phyloP scores from a whole-genome alignment of 2,888 invertebrate species.

The Glaucopsyche alexis region DNA sequence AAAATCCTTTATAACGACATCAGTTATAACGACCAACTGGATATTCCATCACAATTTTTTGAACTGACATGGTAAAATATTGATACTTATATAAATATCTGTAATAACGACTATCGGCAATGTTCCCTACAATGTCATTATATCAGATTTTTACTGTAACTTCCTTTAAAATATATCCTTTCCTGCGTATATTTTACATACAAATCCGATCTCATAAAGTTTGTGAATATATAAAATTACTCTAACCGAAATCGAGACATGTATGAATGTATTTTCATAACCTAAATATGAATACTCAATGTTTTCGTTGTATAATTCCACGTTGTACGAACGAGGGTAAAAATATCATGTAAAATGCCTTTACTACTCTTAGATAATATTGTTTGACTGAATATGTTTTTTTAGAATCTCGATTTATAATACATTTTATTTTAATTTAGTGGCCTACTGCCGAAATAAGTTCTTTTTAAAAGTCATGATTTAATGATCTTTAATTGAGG shows the following conservation, averaged over 20 bases:
- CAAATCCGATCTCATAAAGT: background rate
- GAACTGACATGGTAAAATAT: too few species aligned
- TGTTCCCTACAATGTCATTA: too few species aligned
- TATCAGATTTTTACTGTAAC: too few species aligned
- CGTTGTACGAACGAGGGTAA: background rate
- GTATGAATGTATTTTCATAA: conserved; percentile 17
- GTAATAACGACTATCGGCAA: too few species aligned
- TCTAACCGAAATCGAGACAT: conserved; percentile 5
- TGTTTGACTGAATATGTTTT: background rate
- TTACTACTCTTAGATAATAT: background rate
- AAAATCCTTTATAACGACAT: too few species aligned
- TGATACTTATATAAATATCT: too few species aligned
- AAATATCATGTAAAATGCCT: background rate
- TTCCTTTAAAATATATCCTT: background rate
- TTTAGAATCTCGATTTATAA: background rate
- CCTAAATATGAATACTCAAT: conserved; percentile 1
- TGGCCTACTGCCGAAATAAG: background rate
- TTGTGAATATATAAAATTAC: background rate
- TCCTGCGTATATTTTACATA: background rate
- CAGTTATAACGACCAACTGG: too few species aligned
- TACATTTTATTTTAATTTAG: background rate
- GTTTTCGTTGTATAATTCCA: background rate
- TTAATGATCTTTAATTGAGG: too few species aligned
- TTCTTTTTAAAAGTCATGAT: too few species aligned
- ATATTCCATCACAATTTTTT: too few species aligned